These are phyloP conservation scores for Alethe castanea DNA, from an alignment of 2,113 vertebrate genomes.

Conservation along the genomic window DNA sequence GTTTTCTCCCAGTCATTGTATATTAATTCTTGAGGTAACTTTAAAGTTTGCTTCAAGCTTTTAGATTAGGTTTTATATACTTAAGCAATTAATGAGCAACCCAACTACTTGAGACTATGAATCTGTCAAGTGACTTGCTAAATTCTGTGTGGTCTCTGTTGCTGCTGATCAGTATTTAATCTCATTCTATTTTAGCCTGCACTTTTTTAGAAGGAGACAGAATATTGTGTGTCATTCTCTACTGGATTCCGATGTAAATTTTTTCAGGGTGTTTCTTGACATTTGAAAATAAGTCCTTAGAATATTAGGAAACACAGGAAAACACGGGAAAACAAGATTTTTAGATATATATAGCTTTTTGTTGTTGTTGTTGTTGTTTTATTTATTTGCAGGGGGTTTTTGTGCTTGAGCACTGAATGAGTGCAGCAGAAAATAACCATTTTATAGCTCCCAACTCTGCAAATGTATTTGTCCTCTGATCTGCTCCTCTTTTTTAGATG, in stretches of 20 bases:
- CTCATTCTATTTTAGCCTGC: background rate
- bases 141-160: background rate
- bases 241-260: background rate
- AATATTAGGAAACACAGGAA: background rate
- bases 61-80: background rate
- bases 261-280: background rate
- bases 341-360: background rate
- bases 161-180: background rate
- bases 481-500: constrained; percentile 15
- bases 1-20: background rate
- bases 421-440: background rate
- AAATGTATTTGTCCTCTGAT: background rate
- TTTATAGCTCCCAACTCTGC: background rate
- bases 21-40: background rate
- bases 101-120: background rate
- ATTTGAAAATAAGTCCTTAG: background rate
- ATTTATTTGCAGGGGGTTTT: background rate
- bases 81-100: background rate
- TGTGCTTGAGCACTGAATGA: background rate
- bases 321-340: background rate
- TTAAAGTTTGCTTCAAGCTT: background rate
- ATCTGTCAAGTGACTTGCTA: background rate
- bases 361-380: too few relatives aligned
- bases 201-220: background rate
- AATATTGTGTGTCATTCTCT: background rate